These are phyloP conservation scores for Mya arenaria DNA, from an alignment of 1,140 invertebrate genomes.

Conservation along the genomic window DNA sequence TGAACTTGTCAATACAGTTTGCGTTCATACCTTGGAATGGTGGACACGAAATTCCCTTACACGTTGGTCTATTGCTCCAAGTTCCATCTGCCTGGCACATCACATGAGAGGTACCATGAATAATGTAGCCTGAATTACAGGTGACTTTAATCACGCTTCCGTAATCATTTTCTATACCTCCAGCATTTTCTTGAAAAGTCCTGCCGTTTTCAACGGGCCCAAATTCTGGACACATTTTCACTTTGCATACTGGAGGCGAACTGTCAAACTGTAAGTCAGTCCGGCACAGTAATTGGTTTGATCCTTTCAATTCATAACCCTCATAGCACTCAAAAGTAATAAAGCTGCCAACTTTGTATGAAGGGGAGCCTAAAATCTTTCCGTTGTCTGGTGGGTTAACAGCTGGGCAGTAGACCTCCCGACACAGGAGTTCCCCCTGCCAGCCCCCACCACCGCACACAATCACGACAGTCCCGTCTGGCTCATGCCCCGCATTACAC, in stretches of 20 bases:
- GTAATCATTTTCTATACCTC: conserved; percentile 2
- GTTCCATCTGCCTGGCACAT: conserved; percentile 1
- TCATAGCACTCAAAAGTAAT: conserved; percentile 22
- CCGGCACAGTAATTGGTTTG: background rate
- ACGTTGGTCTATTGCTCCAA: conserved; percentile 14
- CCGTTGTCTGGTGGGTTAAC: conserved; percentile 8
- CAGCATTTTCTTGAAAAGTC: background rate
- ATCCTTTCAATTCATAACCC: conserved; percentile 24
- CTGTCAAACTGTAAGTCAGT: conserved; percentile 1
- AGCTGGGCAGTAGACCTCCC: background rate
- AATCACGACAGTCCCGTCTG: background rate
- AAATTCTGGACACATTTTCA: conserved; percentile 32
- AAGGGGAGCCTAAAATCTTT: background rate
- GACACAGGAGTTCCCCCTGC: conserved; percentile 19
- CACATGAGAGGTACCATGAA: background rate
- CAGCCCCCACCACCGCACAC: background rate
- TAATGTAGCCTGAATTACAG: conserved; percentile 17
- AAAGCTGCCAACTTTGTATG: background rate
- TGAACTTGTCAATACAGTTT: background rate
- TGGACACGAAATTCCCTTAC: background rate
- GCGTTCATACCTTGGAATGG: conserved; percentile 13
- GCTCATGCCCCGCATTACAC: conserved; percentile 6
- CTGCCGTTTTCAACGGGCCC: background rate
- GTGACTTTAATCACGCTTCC: conserved; percentile 16
- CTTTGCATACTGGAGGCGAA: background rate